Percentiles rank a stretch among this genome's conserved stretches.
phyloP scores from a whole-genome alignment of 30 jellyfish, hydroid and myxozoan species.

The Sanderia malayensis region DNA sequence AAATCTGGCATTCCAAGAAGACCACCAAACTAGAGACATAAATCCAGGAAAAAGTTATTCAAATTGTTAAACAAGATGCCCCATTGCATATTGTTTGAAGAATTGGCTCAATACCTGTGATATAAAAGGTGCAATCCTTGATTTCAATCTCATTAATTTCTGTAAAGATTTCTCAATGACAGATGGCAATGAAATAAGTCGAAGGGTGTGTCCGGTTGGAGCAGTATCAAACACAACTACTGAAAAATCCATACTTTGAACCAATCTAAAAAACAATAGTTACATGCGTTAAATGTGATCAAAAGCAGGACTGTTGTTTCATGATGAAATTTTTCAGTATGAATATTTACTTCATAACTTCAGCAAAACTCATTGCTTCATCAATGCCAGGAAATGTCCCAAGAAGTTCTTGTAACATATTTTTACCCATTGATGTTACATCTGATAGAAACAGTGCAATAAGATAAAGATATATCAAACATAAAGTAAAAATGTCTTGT shows the following conservation, averaged over 20 bases:
- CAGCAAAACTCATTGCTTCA: conserved; percentile 99
- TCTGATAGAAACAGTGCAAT: not conserved
- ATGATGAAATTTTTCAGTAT: not conserved
- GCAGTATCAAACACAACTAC: conserved; percentile 99
- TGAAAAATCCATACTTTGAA: conserved; percentile 85
- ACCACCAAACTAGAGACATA: conserved; percentile 85
- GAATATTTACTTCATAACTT: conserved; percentile 80
- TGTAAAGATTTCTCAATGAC: conserved; percentile 81
- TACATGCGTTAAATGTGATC: no score
- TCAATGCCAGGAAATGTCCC: conserved; percentile 98
- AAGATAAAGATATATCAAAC: no score
- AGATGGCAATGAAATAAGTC: conserved; percentile 88
- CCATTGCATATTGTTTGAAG: no score
- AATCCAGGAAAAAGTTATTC: no score
- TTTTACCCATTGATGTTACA: conserved; percentile 66
- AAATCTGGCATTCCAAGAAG: conserved; percentile 77
- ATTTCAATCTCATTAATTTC: conserved; percentile 68
- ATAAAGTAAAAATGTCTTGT: no score
- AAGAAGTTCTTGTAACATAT: conserved; percentile 71
- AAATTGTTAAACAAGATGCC: no score
- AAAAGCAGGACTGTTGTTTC: no score
- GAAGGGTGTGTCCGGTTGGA: conserved; percentile 98
- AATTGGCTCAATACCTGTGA: conserved; percentile 91
- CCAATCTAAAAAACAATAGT: conserved; percentile 59
- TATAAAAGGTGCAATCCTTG: conserved; percentile 72